A percentile compares a stretch with the other conserved stretches of the same genome.
Evolutionary conservation across 2,113 vertebrate genomes (phyloP).

Genomic region (Lynx canadensis): DNA sequence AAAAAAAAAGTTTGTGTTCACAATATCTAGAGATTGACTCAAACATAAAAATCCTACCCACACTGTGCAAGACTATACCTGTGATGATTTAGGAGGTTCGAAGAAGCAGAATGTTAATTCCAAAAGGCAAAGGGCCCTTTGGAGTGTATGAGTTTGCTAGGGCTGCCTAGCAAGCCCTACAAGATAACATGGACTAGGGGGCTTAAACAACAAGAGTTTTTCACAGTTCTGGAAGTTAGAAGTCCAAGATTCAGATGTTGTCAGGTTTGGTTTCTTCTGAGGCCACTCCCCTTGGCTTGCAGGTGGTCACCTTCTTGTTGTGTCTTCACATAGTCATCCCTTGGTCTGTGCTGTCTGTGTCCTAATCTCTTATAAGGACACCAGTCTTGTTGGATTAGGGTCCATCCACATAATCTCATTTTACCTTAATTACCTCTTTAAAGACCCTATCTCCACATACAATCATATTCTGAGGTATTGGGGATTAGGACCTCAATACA

Average conservation of each 20-base stretch:
- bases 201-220: background rate
- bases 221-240: background rate
- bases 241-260: background rate
- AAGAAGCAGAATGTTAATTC: background rate
- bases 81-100: background rate
- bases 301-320: background rate
- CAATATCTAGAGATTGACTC: background rate
- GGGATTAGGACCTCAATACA: background rate
- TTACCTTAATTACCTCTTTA: background rate
- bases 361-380: background rate
- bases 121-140: background rate
- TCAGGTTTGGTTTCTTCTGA: background rate
- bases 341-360: background rate
- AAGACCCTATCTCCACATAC: background rate
- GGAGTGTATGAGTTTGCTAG: background rate
- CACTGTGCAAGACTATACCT: background rate
- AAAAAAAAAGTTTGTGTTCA: background rate
- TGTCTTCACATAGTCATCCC: background rate
- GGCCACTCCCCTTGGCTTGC: background rate
- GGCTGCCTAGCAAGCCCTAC: background rate
- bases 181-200: background rate
- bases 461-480: background rate
- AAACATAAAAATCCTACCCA: background rate
- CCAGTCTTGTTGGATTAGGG: background rate
- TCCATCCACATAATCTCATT: background rate